Conservation (phyloP, 2,113 vertebrate genomes). For the Todiramphus saurophagus region DNA sequence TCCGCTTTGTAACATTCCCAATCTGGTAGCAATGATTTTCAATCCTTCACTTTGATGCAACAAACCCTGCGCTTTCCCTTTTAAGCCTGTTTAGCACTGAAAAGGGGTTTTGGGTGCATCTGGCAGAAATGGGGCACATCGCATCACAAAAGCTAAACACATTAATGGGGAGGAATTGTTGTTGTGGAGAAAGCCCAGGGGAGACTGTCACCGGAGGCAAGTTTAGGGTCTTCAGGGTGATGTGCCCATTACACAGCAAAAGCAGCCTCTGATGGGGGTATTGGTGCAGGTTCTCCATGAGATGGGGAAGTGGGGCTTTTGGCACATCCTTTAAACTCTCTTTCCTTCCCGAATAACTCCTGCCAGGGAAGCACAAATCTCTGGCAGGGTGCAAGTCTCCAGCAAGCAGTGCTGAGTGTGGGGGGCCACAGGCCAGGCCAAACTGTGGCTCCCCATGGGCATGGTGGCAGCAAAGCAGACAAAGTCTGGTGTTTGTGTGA, state of each 20-base stretch:
- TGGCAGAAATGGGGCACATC: neutral
- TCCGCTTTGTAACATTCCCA: neutral
- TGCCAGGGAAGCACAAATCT: fast-evolving
- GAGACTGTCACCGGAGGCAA: neutral
- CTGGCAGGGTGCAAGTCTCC: neutral
- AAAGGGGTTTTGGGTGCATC: neutral
- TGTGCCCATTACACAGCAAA: neutral
- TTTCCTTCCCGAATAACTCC: neutral
- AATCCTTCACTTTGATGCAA: neutral
- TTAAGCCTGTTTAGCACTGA: fast-evolving
- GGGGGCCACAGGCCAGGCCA: fast-evolving
- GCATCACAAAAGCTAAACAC: neutral
- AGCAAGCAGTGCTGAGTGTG: neutral
- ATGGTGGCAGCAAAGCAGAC: neutral
- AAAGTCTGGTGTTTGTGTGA: neutral
- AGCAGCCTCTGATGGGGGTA: fast-evolving
- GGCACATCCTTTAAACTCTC: neutral
- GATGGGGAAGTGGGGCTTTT: neutral
- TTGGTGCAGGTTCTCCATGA: neutral
- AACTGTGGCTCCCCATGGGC: fast-evolving
- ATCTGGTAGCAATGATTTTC: neutral
- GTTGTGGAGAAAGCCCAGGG: neutral
- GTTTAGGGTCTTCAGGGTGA: too few relatives aligned
- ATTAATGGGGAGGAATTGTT: neutral
- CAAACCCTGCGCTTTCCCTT: neutral